phyloP scores from a whole-genome alignment of 2,888 invertebrate species.

The Torymus aiolomorphi region DNA sequence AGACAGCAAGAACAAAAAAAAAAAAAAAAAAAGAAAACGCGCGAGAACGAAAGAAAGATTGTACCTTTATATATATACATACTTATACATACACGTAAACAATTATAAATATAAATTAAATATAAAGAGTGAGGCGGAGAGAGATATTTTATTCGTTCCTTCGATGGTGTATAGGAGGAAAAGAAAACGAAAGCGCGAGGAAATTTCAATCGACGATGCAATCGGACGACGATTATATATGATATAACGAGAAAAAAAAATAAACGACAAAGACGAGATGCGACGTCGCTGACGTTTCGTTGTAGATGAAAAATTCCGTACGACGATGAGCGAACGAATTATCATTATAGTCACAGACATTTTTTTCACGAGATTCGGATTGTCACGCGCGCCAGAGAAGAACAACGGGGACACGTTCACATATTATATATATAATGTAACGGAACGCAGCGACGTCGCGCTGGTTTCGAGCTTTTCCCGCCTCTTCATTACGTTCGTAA shows the following conservation, averaged over 20 bases:
- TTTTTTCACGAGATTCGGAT: too few species aligned
- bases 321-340: neutral
- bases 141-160: too few species aligned
- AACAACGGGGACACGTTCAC: too few species aligned
- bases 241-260: slow-evolving; percentile 34
- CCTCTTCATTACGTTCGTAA: slow-evolving; percentile 43
- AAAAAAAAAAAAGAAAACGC: slow-evolving; percentile 58
- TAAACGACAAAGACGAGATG: slow-evolving; percentile 24
- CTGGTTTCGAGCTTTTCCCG: slow-evolving; percentile 48
- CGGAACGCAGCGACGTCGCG: slow-evolving; percentile 45
- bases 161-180: too few species aligned
- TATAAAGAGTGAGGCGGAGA: too few species aligned
- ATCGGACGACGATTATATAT: slow-evolving; percentile 47
- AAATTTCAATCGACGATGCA: slow-evolving; percentile 41
- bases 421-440: neutral
- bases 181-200: slow-evolving; percentile 8
- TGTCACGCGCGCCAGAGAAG: too few species aligned
- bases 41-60: slow-evolving; percentile 62
- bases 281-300: slow-evolving; percentile 48
- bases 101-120: slow-evolving; percentile 37
- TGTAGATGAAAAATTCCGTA: slow-evolving; percentile 13
- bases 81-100: slow-evolving; percentile 58
- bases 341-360: too few species aligned
- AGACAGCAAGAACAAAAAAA: slow-evolving; percentile 49
- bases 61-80: slow-evolving; percentile 69